Evolutionary conservation across 2,113 vertebrate species (phyloP), one percentile per base, ranked within the genome.

Genomic region (Lates calcarifer): DNA sequence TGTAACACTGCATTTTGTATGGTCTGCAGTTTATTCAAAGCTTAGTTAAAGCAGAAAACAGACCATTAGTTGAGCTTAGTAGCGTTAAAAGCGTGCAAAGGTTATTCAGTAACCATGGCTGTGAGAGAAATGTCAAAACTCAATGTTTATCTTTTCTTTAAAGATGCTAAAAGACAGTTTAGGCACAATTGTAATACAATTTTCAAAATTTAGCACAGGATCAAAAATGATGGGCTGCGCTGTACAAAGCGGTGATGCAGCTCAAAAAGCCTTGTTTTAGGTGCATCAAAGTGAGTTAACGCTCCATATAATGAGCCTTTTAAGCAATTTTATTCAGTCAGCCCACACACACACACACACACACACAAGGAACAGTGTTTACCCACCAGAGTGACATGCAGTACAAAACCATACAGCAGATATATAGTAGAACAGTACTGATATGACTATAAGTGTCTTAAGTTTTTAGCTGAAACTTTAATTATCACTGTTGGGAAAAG

Each of bases 11-110:
- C 41, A 58, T 75, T 87, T 55, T 68, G 24, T 79, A 61, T 47
- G 33, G 62, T 75, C 49, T 65, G 64, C 69, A 51, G 7, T 69
- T 88, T 79, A 77, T 77, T 74, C 41, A 63, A 76, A 82, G 81
- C 67, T 79, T 67, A 63, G 24, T 49, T 26, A 22, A 49, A 67
- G n/a, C 55, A 63, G 49, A 71, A 69, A 67, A 72, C 35, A 73
- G 18, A 67, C 18, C 14, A 62, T 60, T 87, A 58, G 26, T 53
- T 1, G 7, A 64, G 43, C 45, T 53, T 26, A 31, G 24, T 37
- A 26, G 17, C 72, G 29, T 61, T 74, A 20, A 65, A 81, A 69
- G 68, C 66, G 39, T 58, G 28, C 22, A 17, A 60, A 69, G 29
- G 26, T 78, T 62, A 39, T 85, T 56, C 18, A 57, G 20, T 53